Base-by-base conservation (phyloP, 2,888 invertebrate genomes). In the Erebia ligea region DNA sequence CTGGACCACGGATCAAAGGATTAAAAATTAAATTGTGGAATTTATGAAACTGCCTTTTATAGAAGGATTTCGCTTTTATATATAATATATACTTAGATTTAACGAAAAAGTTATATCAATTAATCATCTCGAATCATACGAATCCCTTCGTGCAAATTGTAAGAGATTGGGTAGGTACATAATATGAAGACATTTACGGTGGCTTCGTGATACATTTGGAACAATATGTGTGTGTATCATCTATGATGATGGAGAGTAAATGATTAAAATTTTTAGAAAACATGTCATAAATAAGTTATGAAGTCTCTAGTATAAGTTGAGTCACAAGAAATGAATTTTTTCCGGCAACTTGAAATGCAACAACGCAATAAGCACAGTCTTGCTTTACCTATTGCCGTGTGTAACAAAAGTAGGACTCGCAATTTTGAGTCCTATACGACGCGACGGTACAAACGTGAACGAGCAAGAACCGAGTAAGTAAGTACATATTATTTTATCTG, bases 341-440 rank as follows among this genome's bases (percentile, higher is more conserved):
- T n/a, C 50, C 10, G 34, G 10, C 25, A 34, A 63, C 50, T 34
- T 63, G 50, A 63, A 61, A 42, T 59, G 59, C 59, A 59, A 59
- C 17, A 61, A 42, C 42, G 59, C 59, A 59, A 59, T 42, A 59
- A 40, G 10, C 17, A 42, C 6, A 34, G 59, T 17, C 40, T 59
- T 59, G 17, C 2, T 59, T 42, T 59, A 34, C 34, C 6, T 34
- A 40, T 59, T 59, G 40, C 40, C 40, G 17, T 54, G 15, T 40
- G 42, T 19, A 63, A 50, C 63, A 62, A 21, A 50, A 63, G 9
- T 50, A 50, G 54, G 34, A 65, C 40, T 40, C 11, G 54, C 54
- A 54, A 65, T 65, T 54, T 54, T 13, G 25, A 65, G 65, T 40
- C 17, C 9, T 21, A 54, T 65, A 56, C 65, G 54, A 65, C 17